A percentile compares a stretch with the other conserved stretches of the same genome.
Conservation (phyloP, 2,113 vertebrate species). For the Climacteris rufus region DNA sequence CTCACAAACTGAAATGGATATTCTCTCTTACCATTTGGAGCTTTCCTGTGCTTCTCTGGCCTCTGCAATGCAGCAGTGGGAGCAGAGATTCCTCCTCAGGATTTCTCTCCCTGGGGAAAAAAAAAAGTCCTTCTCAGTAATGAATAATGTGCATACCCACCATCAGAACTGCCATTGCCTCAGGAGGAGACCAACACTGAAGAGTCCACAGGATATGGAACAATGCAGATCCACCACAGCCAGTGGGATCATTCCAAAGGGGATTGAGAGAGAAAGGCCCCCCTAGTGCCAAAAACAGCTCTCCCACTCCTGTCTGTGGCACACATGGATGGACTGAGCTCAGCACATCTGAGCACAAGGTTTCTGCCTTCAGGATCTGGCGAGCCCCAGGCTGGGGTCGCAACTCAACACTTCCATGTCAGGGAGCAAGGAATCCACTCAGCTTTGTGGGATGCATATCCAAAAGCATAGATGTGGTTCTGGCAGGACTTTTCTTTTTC, state of each 20-base stretch:
- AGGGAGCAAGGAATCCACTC: neutral
- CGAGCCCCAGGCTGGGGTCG: neutral
- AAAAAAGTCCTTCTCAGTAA: neutral
- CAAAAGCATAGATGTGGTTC: neutral
- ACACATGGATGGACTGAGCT: neutral
- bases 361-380: neutral
- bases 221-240: neutral
- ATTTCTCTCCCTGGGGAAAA: neutral
- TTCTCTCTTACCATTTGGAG: neutral
- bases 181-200: neutral
- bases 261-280: neutral
- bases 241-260: neutral
- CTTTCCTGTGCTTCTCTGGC: neutral
- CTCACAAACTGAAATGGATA: neutral
- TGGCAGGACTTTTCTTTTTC: neutral
- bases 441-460: neutral
- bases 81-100: neutral
- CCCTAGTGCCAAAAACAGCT: neutral
- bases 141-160: neutral
- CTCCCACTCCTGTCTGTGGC: neutral
- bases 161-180: neutral
- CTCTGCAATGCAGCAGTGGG: neutral
- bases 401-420: neutral
- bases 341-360: conserved; percentile 11
- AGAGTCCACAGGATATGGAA: neutral